Conservation (phyloP, 2,888 invertebrate species). For the Netelia inedita region DNA sequence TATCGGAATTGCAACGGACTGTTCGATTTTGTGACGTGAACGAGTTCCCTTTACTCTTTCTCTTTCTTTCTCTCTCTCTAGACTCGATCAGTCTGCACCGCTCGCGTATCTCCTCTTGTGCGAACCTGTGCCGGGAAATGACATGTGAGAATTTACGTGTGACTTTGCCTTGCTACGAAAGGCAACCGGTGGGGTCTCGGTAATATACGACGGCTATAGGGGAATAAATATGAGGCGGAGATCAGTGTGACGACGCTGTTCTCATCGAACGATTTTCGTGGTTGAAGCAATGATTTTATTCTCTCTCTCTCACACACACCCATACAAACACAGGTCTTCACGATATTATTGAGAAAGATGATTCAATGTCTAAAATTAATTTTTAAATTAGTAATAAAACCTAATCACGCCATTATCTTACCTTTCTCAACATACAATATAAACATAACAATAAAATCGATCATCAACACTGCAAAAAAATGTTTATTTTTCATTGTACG, state of each 20-base stretch:
- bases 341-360: too few relatives aligned
- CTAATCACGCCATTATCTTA: too few relatives aligned
- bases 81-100: not conserved
- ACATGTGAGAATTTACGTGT: constrained; percentile 52
- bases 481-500: too few relatives aligned
- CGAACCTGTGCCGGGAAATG: constrained; percentile 24
- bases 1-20: constrained; percentile 46
- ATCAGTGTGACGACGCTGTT: not conserved
- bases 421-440: too few relatives aligned
- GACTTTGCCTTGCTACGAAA: constrained; percentile 21
- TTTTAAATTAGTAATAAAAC: too few relatives aligned
- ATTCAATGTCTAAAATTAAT: too few relatives aligned
- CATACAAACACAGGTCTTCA: not conserved
- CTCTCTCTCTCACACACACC: not conserved
- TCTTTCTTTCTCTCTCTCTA: constrained; percentile 1
- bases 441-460: too few relatives aligned
- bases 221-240: not conserved
- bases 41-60: constrained; percentile 42
- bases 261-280: constrained; percentile 52
- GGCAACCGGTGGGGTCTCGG: constrained; percentile 47
- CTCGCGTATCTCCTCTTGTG: not conserved
- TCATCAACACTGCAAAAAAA: too few relatives aligned
- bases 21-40: constrained; percentile 52
- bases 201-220: not conserved
- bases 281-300: constrained; percentile 33